Evolutionary conservation across 2,888 invertebrate species (phyloP).

Genomic region (Physocephala rufipes): DNA sequence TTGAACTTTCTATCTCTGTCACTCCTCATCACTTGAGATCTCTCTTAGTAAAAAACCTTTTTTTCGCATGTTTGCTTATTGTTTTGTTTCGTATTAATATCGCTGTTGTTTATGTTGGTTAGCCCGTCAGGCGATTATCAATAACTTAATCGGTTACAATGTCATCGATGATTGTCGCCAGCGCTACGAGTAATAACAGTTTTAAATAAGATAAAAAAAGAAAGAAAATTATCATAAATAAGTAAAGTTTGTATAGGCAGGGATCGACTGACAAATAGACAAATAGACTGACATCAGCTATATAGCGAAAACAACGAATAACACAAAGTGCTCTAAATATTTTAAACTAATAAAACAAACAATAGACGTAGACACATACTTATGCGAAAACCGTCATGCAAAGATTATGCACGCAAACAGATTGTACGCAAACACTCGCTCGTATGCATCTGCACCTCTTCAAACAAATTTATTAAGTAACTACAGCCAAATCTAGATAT

Average conservation of each 20-base stretch:
- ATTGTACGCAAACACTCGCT: background rate
- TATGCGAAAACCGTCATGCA: background rate
- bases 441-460: too few relatives aligned
- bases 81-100: background rate
- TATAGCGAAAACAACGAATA: slow-evolving; percentile 5
- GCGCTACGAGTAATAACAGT: too few relatives aligned
- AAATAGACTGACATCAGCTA: background rate
- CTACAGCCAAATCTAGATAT: too few relatives aligned
- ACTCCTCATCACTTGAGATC: slow-evolving; percentile 10
- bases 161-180: background rate
- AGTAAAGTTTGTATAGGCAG: too few relatives aligned
- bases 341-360: slow-evolving; percentile 20
- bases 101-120: slow-evolving; percentile 8
- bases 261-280: too few relatives aligned
- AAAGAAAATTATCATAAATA: background rate
- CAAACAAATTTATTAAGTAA: too few relatives aligned
- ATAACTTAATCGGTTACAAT: background rate
- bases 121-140: slow-evolving; percentile 16
- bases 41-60: background rate
- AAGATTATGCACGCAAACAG: background rate
- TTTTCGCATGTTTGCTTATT: background rate
- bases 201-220: background rate
- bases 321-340: slow-evolving; percentile 26
- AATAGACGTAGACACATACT: background rate
- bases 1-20: slow-evolving; percentile 4